Conservation (phyloP, 2,888 invertebrate species). For the Deroplatys truncata region DNA sequence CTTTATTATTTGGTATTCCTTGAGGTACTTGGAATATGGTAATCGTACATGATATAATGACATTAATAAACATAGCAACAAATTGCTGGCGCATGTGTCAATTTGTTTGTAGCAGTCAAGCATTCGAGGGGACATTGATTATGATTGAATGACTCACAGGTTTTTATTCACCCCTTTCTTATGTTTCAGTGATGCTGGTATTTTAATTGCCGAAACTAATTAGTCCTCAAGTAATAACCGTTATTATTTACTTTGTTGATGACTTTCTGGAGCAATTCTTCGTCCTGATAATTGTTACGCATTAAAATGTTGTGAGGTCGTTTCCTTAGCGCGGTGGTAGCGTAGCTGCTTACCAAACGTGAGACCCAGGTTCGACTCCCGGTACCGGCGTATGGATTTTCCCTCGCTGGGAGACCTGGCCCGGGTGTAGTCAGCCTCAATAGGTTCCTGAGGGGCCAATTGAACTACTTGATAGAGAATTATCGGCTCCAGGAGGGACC, state of each 20-base stretch:
- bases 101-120: neutral
- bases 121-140: neutral
- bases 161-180: neutral
- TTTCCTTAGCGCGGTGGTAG: too few relatives aligned
- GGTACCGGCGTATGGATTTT: too few relatives aligned
- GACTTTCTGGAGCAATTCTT: neutral
- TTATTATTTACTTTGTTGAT: neutral
- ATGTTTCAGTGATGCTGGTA: neutral
- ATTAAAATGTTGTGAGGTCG: too few relatives aligned
- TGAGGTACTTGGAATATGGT: neutral
- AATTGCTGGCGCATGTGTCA: neutral
- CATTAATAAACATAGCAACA: neutral
- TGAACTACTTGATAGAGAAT: too few relatives aligned
- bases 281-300: neutral
- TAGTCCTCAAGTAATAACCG: neutral
- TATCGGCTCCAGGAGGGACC: too few relatives aligned
- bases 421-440: too few relatives aligned
- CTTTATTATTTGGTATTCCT: neutral
- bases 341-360: too few relatives aligned
- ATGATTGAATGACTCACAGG: neutral
- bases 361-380: too few relatives aligned
- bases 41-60: neutral
- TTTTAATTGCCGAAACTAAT: neutral
- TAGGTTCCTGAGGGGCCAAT: too few relatives aligned
- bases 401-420: too few relatives aligned